Conservation (phyloP, 1,140 invertebrate genomes). For the Zaprionus gabonicus region DNA sequence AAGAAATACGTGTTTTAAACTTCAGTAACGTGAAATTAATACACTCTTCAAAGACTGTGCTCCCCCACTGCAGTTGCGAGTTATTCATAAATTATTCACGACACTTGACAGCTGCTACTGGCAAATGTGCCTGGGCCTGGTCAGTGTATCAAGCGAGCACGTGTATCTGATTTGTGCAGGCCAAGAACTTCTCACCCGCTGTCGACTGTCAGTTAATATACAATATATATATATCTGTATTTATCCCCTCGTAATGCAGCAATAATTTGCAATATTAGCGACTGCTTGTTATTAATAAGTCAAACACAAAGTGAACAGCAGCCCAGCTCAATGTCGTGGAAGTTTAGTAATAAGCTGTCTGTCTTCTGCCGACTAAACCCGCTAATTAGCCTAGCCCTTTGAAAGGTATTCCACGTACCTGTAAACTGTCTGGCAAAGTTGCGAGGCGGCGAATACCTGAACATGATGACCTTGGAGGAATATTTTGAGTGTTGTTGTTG, state of each 20-base stretch:
- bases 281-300: background rate
- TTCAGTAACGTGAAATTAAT: slow-evolving; percentile 63
- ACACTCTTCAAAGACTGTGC: slow-evolving; percentile 20
- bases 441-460: slow-evolving; percentile 15
- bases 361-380: slow-evolving; percentile 1
- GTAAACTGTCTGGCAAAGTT: slow-evolving; percentile 9
- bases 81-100: slow-evolving; percentile 77
- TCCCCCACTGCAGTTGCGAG: slow-evolving; percentile 45
- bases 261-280: slow-evolving; percentile 2
- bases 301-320: background rate
- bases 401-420: slow-evolving; percentile 16
- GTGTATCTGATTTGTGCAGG: slow-evolving; percentile 32
- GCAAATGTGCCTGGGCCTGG: slow-evolving; percentile 44
- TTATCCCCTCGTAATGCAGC: background rate
- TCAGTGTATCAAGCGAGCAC: slow-evolving; percentile 20
- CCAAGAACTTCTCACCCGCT: background rate
- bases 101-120: slow-evolving; percentile 76
- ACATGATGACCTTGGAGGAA: slow-evolving; percentile 50
- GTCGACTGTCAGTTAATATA: background rate
- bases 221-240: background rate
- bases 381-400: slow-evolving; percentile 30
- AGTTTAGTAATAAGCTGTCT: background rate
- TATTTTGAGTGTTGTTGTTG: slow-evolving; percentile 8
- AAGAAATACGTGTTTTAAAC: slow-evolving; percentile 15
- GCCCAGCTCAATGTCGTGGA: slow-evolving; percentile 1